Conservation (phyloP, 2,888 invertebrate genomes). For the Harpalus rubripes region DNA sequence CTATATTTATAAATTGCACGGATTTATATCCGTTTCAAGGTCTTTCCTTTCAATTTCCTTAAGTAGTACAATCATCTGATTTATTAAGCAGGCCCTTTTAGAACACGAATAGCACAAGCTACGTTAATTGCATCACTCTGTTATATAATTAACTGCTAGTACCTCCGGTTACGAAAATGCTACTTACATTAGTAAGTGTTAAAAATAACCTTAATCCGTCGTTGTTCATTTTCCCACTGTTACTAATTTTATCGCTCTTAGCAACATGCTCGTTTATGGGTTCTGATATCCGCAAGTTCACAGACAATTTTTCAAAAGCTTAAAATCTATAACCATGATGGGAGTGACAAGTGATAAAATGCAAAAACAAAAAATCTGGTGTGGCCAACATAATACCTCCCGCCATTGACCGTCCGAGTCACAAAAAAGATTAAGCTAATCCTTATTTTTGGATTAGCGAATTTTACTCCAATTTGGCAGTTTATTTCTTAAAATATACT, state of each 20-base stretch:
- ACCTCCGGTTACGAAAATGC: constrained; percentile 1
- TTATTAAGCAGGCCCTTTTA: not conserved
- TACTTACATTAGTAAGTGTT: not conserved
- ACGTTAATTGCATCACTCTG: not conserved
- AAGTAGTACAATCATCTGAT: not conserved
- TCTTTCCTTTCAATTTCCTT: constrained; percentile 2
- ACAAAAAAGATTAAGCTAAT: no score
- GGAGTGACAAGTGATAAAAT: no score
- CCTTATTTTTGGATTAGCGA: no score
- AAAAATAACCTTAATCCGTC: not conserved
- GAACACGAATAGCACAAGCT: not conserved
- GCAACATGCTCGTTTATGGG: not conserved
- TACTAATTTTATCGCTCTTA: constrained; percentile 2
- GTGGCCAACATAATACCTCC: no score
- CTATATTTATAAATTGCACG: not conserved
- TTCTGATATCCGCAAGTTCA: not conserved
- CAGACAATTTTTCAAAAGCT: not conserved
- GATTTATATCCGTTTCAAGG: not conserved
- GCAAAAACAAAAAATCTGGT: no score
- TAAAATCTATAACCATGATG: no score
- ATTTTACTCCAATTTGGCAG: no score
- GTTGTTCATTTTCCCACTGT: not conserved
- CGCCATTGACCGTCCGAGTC: no score
- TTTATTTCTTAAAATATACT: no score
- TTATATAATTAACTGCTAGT: not conserved